Percentiles rank a stretch among this genome's conserved stretches.
These are phyloP conservation scores for Leucophenga montana DNA, from an alignment of 2,888 invertebrate genomes.

Conservation along the genomic window DNA sequence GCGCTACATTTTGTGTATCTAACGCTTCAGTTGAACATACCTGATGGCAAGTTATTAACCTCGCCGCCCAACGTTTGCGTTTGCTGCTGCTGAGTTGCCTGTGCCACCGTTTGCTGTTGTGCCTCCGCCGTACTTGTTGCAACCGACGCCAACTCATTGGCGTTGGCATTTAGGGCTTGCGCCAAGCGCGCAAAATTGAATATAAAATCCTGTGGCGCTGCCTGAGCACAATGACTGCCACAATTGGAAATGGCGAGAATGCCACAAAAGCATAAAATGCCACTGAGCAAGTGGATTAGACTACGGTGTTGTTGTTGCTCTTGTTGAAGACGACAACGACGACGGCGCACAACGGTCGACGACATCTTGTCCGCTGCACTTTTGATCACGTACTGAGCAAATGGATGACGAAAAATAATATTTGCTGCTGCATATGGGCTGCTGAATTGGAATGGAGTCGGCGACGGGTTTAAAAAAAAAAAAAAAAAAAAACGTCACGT, in stretches of 20 bases:
- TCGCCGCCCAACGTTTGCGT: constrained; percentile 23
- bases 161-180: neutral
- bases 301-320: neutral
- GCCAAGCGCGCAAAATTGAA: neutral
- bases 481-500: too few relatives aligned
- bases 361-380: constrained; percentile 28
- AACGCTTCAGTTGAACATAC: neutral
- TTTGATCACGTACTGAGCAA: constrained; percentile 10
- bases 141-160: neutral
- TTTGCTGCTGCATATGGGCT: neutral
- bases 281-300: too few relatives aligned
- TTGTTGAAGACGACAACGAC: neutral
- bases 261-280: too few relatives aligned
- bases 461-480: too few relatives aligned
- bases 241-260: too few relatives aligned
- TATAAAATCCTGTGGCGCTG: neutral
- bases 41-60: neutral
- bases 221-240: neutral
- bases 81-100: neutral
- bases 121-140: neutral
- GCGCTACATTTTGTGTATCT: too few relatives aligned
- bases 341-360: neutral
- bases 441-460: neutral
- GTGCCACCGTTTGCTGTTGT: too few relatives aligned
- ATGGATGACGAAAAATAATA: neutral